A percentile compares a stretch with the other conserved stretches of the same genome.
These are phyloP conservation scores for Drosophila acutilabella DNA, from an alignment of 2,888 invertebrate species.

Conservation along the genomic window DNA sequence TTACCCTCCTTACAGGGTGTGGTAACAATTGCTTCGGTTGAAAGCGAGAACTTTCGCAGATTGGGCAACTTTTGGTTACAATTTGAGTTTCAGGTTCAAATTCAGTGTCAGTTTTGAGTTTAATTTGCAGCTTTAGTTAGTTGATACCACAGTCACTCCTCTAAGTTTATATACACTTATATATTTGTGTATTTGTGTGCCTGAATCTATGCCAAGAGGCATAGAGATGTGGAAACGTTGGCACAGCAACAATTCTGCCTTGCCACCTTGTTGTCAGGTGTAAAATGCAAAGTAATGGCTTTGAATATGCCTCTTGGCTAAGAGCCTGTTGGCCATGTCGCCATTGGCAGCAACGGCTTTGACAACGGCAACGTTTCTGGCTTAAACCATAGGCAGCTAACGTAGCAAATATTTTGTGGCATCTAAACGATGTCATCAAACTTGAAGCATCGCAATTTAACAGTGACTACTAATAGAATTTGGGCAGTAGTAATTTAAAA, in stretches of 20 bases:
- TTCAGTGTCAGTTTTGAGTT: conserved; percentile 1
- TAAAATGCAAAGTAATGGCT: conserved; percentile 79
- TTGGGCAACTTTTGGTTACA: neutral
- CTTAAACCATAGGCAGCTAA: conserved; percentile 7
- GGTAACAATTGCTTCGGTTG: neutral
- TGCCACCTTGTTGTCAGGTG: conserved; percentile 67
- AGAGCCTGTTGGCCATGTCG: conserved; percentile 45
- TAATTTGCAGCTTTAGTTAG: conserved; percentile 20
- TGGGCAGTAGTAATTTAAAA: neutral
- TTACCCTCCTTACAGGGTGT: neutral
- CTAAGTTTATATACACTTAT: neutral
- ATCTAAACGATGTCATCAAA: neutral
- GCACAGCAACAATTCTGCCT: conserved; percentile 4
- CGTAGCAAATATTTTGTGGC: conserved; percentile 5
- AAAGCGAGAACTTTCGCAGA: neutral
- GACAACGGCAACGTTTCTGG: conserved; percentile 7
- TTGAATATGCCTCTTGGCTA: conserved; percentile 62
- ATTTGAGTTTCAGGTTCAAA: conserved; percentile 19
- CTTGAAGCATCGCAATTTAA: neutral
- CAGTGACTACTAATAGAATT: neutral
- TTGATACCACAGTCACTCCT: conserved; percentile 2
- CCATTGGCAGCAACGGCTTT: conserved; percentile 20
- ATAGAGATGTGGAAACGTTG: neutral
- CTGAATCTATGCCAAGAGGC: conserved; percentile 70
- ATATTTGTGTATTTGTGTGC: conserved; percentile 13